Percentiles rank a stretch among this genome's conserved stretches.
Conservation (phyloP, 2,113 vertebrate species). For the Cynoglossus semilaevis region DNA sequence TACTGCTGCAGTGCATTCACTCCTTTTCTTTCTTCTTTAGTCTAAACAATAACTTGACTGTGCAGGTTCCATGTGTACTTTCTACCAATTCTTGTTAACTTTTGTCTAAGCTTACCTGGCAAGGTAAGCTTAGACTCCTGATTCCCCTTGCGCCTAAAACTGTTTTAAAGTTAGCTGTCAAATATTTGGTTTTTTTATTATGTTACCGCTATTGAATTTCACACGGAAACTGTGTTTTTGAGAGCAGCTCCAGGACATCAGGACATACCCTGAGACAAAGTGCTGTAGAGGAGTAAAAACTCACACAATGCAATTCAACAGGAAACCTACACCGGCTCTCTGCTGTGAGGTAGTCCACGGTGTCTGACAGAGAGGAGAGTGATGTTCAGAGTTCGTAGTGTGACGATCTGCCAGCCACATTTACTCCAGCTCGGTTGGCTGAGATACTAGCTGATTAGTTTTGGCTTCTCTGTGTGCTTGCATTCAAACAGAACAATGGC, state of each 20-base stretch:
- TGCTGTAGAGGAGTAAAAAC: conserved; percentile 14
- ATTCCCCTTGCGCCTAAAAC: conserved; percentile 23
- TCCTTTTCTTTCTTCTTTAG: conserved; percentile 1
- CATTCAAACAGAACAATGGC: conserved; percentile 59
- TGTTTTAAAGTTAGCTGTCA: conserved; percentile 42
- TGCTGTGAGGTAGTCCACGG: conserved; percentile 17
- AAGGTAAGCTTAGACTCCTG: conserved; percentile 16
- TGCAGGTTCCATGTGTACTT: conserved; percentile 1
- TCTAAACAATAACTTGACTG: conserved; percentile 35
- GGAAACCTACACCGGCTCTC: conserved; percentile 39
- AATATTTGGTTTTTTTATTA: conserved; percentile 48
- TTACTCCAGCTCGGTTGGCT: conserved; percentile 39
- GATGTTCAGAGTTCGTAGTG: conserved; percentile 35
- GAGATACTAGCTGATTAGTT: conserved; percentile 58
- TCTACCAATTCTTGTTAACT: conserved; percentile 34
- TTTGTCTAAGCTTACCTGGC: conserved; percentile 3
- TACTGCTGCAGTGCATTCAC: conserved; percentile 14
- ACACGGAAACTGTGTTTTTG: conserved; percentile 33
- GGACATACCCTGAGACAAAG: conserved; percentile 27
- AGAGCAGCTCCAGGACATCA: conserved; percentile 9
- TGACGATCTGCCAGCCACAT: conserved; percentile 45
- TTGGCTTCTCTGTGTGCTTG: conserved; percentile 41
- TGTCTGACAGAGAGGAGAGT: conserved; percentile 20
- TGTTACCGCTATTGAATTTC: conserved; percentile 39
- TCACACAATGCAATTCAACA: conserved; percentile 19